phyloP scores from a whole-genome alignment of 2,113 vertebrate genomes.

The Eubucco bourcierii region DNA sequence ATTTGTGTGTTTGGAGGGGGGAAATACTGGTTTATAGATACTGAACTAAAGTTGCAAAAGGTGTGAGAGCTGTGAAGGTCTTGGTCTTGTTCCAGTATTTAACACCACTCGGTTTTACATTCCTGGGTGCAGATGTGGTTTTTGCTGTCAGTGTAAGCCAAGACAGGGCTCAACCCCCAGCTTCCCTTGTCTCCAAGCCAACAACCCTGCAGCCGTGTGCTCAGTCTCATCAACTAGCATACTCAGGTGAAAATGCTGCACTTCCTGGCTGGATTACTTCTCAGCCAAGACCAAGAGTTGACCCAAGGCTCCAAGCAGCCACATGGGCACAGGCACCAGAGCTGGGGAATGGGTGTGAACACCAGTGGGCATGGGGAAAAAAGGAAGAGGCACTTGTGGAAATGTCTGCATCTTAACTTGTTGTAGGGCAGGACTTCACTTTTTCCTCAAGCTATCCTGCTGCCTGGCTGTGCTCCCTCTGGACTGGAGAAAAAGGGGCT shows the following conservation, averaged over 20 bases:
- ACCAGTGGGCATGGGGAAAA: rapidly evolving
- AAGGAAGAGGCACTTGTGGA: background rate
- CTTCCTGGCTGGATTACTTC: background rate
- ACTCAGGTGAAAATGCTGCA: background rate
- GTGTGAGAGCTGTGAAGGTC: background rate
- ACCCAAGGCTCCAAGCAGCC: background rate
- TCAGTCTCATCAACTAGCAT: background rate
- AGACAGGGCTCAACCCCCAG: background rate
- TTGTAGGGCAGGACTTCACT: background rate
- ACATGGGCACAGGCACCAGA: rapidly evolving
- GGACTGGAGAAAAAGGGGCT: background rate
- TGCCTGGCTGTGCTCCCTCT: background rate
- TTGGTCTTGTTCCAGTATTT: background rate
- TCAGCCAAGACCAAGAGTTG: background rate
- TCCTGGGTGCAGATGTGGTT: background rate
- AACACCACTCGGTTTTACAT: background rate
- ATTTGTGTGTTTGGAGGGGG: background rate
- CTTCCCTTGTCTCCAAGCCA: background rate
- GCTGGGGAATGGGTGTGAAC: background rate
- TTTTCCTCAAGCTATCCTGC: background rate
- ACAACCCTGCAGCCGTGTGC: rapidly evolving
- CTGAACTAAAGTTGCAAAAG: background rate
- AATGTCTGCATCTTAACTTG: background rate
- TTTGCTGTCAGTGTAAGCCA: background rate
- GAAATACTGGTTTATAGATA: background rate